phyloP scores from a whole-genome alignment of 2,113 vertebrate species.

The Poecilia latipinna region DNA sequence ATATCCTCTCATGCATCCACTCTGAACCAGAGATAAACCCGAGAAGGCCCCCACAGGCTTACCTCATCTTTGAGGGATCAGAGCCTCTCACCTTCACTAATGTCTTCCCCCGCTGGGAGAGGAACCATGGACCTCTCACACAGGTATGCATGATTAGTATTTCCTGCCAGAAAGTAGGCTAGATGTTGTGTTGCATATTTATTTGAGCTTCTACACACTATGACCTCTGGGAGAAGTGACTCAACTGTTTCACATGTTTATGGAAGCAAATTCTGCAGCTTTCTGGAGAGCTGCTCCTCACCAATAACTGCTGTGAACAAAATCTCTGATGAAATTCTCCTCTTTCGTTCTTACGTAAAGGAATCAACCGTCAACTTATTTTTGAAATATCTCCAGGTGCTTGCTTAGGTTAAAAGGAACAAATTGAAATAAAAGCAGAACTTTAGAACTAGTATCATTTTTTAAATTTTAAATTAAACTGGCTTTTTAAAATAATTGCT shows the following conservation, averaged over 20 bases:
- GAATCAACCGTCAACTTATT: too few relatives aligned
- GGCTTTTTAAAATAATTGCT: background rate
- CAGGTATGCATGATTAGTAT: slow-evolving; percentile 50
- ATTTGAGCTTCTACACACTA: background rate
- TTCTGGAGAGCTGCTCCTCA: too few relatives aligned
- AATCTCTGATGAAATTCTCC: too few relatives aligned
- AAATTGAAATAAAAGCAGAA: background rate
- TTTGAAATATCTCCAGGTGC: too few relatives aligned
- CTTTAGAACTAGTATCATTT: too few relatives aligned
- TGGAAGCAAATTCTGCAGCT: background rate
- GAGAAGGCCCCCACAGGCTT: slow-evolving; percentile 76
- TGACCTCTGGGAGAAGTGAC: background rate
- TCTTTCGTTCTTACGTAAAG: too few relatives aligned
- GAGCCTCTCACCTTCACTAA: slow-evolving; percentile 86
- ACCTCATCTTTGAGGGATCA: slow-evolving; percentile 75
- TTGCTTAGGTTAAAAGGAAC: background rate
- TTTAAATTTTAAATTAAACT: too few relatives aligned
- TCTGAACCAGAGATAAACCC: slow-evolving; percentile 76
- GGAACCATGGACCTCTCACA: slow-evolving; percentile 34
- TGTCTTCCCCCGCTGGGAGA: slow-evolving; percentile 82
- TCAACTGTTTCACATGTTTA: background rate
- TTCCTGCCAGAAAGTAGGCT: background rate
- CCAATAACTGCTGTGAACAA: too few relatives aligned
- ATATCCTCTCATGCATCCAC: background rate
- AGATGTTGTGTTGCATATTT: background rate